Evolutionary conservation across 2,113 vertebrate species (phyloP).

Genomic region (Aix galericulata): DNA sequence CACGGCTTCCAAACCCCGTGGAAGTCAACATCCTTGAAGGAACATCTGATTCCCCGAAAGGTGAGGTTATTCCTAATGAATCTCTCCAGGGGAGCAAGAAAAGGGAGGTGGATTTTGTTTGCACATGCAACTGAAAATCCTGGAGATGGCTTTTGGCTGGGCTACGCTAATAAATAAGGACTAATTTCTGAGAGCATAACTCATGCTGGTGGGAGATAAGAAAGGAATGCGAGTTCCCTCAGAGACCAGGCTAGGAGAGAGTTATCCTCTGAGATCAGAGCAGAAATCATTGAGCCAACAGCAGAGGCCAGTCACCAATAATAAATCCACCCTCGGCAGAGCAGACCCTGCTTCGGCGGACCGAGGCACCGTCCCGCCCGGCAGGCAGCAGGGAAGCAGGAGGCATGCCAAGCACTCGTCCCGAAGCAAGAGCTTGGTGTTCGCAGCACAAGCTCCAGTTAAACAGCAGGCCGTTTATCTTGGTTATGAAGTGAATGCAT

Average conservation of each 20-base stretch:
- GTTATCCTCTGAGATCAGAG: conserved; percentile 74
- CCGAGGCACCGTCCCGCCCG: conserved; percentile 7
- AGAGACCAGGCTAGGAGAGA: conserved; percentile 67
- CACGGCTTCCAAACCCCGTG: conserved; percentile 27
- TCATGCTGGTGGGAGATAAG: conserved; percentile 80
- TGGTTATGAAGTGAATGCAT: rapidly evolving
- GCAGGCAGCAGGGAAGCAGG: conserved; percentile 10
- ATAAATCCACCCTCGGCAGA: conserved; percentile 29
- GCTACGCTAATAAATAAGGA: conserved; percentile 67
- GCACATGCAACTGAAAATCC: conserved; percentile 59
- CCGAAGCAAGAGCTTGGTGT: background rate
- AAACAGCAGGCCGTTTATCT: background rate
- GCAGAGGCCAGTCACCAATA: conserved; percentile 59
- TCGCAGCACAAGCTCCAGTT: background rate
- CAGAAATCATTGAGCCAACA: conserved; percentile 69
- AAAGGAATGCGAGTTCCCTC: conserved; percentile 75
- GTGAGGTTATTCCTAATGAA: conserved; percentile 59
- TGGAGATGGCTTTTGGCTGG: conserved; percentile 74
- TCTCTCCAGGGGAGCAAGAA: conserved; percentile 44
- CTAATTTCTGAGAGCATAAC: conserved; percentile 70
- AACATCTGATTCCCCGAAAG: conserved; percentile 47
- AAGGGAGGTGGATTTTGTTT: conserved; percentile 69
- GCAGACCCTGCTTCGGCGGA: background rate
- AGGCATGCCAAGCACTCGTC: background rate
- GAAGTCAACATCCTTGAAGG: conserved; percentile 40